Percentiles rank a stretch among this genome's conserved stretches.
These are phyloP conservation scores for Mactromeris polynyma DNA, from an alignment of 2,888 invertebrate species.

Conservation along the genomic window DNA sequence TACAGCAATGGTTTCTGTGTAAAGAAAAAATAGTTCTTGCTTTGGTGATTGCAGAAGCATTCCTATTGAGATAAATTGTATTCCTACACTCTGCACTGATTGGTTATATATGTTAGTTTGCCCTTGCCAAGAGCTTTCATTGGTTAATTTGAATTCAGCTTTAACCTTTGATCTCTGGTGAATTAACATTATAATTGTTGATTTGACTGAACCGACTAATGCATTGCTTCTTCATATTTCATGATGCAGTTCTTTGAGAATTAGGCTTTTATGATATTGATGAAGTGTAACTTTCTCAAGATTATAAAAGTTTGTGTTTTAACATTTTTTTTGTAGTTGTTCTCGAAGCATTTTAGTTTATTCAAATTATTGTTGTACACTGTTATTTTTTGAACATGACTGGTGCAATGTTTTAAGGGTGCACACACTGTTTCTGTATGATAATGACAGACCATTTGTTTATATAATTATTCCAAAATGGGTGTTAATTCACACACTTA, in stretches of 20 bases:
- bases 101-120: slow-evolving; percentile 45
- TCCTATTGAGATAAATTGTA: slow-evolving; percentile 55
- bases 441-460: slow-evolving; percentile 15
- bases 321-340: slow-evolving; percentile 28
- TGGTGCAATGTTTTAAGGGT: slow-evolving; percentile 76
- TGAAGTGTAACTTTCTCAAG: slow-evolving; percentile 33
- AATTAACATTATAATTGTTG: slow-evolving; percentile 40
- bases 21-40: slow-evolving; percentile 36
- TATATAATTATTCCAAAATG: slow-evolving; percentile 23
- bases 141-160: slow-evolving; percentile 40
- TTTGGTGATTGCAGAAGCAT: slow-evolving; percentile 60
- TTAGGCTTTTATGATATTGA: slow-evolving; percentile 27
- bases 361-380: slow-evolving; percentile 70
- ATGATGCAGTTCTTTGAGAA: slow-evolving; percentile 39
- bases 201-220: slow-evolving; percentile 17
- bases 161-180: slow-evolving; percentile 36
- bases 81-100: slow-evolving; percentile 54
- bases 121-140: slow-evolving; percentile 12
- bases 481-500: slow-evolving; percentile 23
- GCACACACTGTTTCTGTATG: slow-evolving; percentile 60
- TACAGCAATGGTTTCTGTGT: slow-evolving; percentile 34
- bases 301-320: slow-evolving; percentile 21
- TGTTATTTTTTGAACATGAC: slow-evolving; percentile 72
- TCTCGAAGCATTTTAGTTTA: slow-evolving; percentile 65
- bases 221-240: slow-evolving; percentile 52